These are phyloP conservation scores for Campopleginae sp. DNA, from an alignment of 2,888 invertebrate species.

Conservation along the genomic window DNA sequence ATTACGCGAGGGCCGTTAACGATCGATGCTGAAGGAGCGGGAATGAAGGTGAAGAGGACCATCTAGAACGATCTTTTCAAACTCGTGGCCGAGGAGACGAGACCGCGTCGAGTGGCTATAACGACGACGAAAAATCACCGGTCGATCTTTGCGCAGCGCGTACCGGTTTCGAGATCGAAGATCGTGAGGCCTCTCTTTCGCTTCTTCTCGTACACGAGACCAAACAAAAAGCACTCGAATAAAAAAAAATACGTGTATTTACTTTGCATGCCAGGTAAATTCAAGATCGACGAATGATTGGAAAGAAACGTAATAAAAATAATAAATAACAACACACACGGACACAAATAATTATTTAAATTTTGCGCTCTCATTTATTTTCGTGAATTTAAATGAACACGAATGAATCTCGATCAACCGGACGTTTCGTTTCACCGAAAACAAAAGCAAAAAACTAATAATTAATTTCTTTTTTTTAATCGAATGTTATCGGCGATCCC, in stretches of 20 bases:
- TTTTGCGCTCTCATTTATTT: slow-evolving; percentile 4
- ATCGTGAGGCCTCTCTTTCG: slow-evolving; percentile 58
- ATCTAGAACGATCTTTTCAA: slow-evolving; percentile 42
- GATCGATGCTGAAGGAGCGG: slow-evolving; percentile 65
- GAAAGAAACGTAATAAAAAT: slow-evolving; percentile 1
- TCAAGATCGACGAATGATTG: slow-evolving; percentile 43
- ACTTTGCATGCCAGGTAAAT: slow-evolving; percentile 45
- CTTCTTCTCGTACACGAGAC: slow-evolving; percentile 6
- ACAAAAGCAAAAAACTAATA: neutral
- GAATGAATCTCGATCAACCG: neutral
- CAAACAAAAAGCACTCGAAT: neutral
- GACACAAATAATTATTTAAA: slow-evolving; percentile 23
- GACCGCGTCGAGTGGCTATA: slow-evolving; percentile 43
- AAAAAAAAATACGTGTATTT: slow-evolving; percentile 38
- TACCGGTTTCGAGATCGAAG: slow-evolving; percentile 67
- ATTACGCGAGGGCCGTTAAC: slow-evolving; percentile 76
- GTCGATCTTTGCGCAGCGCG: slow-evolving; percentile 61
- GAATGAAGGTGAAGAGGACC: slow-evolving; percentile 56
- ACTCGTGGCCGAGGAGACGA: slow-evolving; percentile 34
- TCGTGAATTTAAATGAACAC: slow-evolving; percentile 17
- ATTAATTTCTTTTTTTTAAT: neutral
- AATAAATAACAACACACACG: slow-evolving; percentile 7
- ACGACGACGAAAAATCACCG: slow-evolving; percentile 67
- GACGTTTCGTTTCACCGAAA: neutral
- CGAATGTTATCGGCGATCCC: neutral